Conservation (phyloP, 2,113 vertebrate genomes). For the Otolemur garnettii region DNA sequence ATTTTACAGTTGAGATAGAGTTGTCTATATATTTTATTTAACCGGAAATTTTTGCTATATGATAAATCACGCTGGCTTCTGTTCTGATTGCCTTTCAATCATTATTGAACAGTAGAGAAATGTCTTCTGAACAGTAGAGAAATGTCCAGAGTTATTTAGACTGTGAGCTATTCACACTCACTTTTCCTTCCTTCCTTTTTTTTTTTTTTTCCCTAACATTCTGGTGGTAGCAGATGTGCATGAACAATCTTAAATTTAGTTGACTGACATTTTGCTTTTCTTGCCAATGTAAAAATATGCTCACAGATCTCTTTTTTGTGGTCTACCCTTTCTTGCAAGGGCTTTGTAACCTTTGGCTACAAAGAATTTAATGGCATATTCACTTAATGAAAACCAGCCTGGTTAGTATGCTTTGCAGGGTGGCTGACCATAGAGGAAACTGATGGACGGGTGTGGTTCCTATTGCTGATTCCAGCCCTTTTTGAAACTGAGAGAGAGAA, state of each 20-base stretch:
- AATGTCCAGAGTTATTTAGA: conserved; percentile 44
- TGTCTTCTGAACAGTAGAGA: conserved; percentile 57
- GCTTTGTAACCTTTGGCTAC: conserved; percentile 50
- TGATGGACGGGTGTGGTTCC: neutral
- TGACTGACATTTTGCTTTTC: conserved; percentile 79
- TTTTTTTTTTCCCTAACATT: conserved; percentile 33
- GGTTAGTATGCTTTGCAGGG: neutral
- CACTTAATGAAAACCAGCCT: conserved; percentile 23
- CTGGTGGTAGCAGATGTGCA: conserved; percentile 78
- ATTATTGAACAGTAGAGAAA: conserved; percentile 54
- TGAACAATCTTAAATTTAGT: conserved; percentile 79
- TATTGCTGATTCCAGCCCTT: neutral
- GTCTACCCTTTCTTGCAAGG: neutral
- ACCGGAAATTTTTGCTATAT: conserved; percentile 53
- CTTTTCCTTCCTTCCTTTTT: neutral
- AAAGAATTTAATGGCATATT: neutral
- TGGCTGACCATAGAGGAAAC: neutral
- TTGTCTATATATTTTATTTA: conserved; percentile 70
- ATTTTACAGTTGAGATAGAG: conserved; percentile 50
- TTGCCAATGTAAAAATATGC: conserved; percentile 78
- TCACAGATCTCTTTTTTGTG: conserved; percentile 48
- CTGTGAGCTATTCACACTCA: neutral
- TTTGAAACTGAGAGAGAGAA: neutral
- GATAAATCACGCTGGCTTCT: conserved; percentile 21
- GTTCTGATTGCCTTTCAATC: conserved; percentile 60